Percentiles rank a stretch among this genome's conserved stretches.
These are phyloP conservation scores for Grammomys dolichurus DNA, from an alignment of 2,113 vertebrate genomes.

Conservation along the genomic window DNA sequence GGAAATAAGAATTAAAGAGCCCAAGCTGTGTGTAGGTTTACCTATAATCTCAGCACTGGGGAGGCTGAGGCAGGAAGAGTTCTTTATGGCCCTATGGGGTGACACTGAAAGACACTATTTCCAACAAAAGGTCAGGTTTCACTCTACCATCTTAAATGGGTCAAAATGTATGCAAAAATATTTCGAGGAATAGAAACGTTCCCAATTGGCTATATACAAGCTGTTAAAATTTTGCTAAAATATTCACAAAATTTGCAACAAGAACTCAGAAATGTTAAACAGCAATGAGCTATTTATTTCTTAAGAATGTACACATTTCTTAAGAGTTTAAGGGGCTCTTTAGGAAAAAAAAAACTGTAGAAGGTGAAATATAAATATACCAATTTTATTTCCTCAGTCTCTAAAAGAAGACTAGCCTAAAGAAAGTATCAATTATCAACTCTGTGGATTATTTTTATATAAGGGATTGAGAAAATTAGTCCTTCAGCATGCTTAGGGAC, in stretches of 20 bases:
- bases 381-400: constrained; percentile 45
- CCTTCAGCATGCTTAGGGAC: neutral
- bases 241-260: constrained; percentile 35
- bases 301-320: neutral
- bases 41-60: neutral
- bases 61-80: neutral
- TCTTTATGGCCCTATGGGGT: neutral
- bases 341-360: neutral
- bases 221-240: constrained; percentile 44
- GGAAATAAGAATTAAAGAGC: constrained; percentile 41
- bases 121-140: neutral
- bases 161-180: constrained; percentile 24
- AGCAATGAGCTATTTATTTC: constrained; percentile 20
- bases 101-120: neutral
- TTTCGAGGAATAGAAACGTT: neutral
- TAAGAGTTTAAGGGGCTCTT: constrained; percentile 20
- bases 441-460: constrained; percentile 14
- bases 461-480: constrained; percentile 25
- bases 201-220: neutral
- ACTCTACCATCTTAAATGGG: neutral
- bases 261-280: neutral
- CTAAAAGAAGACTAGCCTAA: constrained; percentile 45
- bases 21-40: neutral
- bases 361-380: constrained; percentile 51
- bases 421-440: constrained; percentile 12